These are phyloP conservation scores for Oceanodroma leucorhoa DNA, from an alignment of 2,797 vertebrate genomes.

Conservation along the genomic window DNA sequence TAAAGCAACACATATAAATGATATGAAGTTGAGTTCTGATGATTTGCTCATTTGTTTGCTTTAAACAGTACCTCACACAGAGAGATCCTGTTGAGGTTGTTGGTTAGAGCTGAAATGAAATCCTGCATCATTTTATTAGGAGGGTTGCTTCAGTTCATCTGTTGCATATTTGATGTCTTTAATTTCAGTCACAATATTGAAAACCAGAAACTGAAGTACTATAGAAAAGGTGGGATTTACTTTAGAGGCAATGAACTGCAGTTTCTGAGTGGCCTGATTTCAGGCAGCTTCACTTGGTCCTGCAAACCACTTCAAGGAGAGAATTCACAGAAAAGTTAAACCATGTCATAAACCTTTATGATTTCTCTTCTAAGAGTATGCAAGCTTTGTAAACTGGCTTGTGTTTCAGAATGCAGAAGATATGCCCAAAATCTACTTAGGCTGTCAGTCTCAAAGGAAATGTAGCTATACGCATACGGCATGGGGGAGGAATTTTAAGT, in stretches of 20 bases:
- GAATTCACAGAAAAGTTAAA: neutral
- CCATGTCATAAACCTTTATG: neutral
- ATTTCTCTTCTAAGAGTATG: neutral
- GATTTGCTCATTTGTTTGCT: neutral
- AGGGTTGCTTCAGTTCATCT: neutral
- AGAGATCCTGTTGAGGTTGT: neutral
- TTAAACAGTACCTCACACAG: neutral
- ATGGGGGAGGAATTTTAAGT: neutral
- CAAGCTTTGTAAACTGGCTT: neutral
- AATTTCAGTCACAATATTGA: neutral
- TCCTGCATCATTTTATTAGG: neutral
- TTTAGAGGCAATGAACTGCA: neutral
- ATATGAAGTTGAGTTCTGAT: neutral
- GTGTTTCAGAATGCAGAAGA: neutral
- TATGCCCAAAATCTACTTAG: conserved; percentile 3
- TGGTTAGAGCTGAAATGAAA: neutral
- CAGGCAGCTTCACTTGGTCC: neutral
- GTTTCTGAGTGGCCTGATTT: neutral
- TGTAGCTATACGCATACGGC: conserved; percentile 21
- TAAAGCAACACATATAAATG: neutral
- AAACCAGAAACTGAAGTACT: neutral
- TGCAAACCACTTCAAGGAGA: neutral
- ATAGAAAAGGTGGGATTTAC: neutral
- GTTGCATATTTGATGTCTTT: neutral
- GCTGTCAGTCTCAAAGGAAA: conserved; percentile 40